Evolutionary conservation across 2,888 invertebrate species (phyloP).

Genomic region (Osedax fenrisi): DNA sequence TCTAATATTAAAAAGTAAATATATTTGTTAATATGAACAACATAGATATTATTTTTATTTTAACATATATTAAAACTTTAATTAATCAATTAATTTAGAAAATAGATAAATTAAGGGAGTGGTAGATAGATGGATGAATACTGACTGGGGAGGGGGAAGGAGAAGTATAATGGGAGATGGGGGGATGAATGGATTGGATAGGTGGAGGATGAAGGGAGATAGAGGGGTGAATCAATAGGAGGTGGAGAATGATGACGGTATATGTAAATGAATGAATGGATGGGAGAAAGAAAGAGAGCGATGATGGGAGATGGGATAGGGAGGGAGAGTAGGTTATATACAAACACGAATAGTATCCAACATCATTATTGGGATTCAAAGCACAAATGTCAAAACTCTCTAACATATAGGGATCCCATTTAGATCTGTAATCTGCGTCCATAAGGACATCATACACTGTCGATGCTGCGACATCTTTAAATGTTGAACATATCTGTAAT

Average conservation of each 20-base stretch:
- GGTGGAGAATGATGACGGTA: not conserved
- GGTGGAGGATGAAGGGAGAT: not conserved
- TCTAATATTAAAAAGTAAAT: too few relatives aligned
- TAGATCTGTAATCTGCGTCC: constrained; percentile 73
- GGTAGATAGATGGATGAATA: too few relatives aligned
- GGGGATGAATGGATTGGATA: not conserved
- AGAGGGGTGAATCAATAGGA: not conserved
- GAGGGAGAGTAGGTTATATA: constrained; percentile 17
- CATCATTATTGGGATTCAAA: constrained; percentile 80
- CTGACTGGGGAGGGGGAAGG: not conserved
- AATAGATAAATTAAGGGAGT: too few relatives aligned
- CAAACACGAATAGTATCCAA: constrained; percentile 78
- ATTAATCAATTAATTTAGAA: too few relatives aligned
- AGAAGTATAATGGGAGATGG: not conserved
- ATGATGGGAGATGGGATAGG: not conserved
- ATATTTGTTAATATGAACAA: too few relatives aligned
- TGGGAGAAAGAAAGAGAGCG: not conserved
- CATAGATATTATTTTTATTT: too few relatives aligned
- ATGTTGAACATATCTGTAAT: constrained; percentile 56
- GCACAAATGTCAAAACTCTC: constrained; percentile 74
- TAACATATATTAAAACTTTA: too few relatives aligned
- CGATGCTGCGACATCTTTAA: constrained; percentile 63
- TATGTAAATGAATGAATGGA: too few relatives aligned
- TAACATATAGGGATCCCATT: constrained; percentile 82
- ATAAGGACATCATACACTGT: constrained; percentile 76